Evolutionary conservation across 2,113 vertebrate genomes (phyloP).

Genomic region (Ivindomyrus marchei): DNA sequence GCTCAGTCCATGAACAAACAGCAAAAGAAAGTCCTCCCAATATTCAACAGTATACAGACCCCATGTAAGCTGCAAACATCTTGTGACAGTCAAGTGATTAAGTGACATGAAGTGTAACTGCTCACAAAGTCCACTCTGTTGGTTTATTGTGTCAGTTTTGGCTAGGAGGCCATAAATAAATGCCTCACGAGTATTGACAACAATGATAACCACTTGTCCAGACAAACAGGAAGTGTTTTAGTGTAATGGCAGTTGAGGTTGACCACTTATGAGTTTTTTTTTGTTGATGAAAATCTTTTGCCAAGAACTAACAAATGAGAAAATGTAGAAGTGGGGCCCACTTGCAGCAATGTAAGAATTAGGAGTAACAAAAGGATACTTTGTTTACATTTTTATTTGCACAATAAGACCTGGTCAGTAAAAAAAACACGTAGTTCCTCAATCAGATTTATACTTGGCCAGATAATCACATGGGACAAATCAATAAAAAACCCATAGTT

Average conservation of each 20-base stretch:
- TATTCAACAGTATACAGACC: not conserved
- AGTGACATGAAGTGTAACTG: not conserved
- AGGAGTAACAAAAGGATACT: conserved; percentile 42
- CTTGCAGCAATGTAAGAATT: not conserved
- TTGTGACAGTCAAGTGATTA: not conserved
- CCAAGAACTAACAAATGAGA: not conserved
- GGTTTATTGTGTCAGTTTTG: not conserved
- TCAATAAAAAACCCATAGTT: conserved; percentile 17
- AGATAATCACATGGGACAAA: conserved; percentile 42
- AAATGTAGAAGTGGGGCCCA: not conserved
- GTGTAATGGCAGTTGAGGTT: not conserved
- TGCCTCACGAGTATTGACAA: not conserved
- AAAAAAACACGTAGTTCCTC: conserved; percentile 29
- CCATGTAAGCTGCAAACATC: not conserved
- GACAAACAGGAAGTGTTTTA: not conserved
- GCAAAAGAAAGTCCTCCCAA: not conserved
- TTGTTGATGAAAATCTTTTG: not conserved
- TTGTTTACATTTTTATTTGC: conserved; percentile 37
- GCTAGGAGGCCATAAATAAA: not conserved
- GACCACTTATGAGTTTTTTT: not conserved
- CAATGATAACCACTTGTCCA: not conserved
- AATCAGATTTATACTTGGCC: conserved; percentile 35
- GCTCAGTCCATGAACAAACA: conserved; percentile 28
- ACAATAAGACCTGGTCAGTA: conserved; percentile 34
- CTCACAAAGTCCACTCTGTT: not conserved